Percentiles rank a stretch among this genome's conserved stretches.
Conservation (phyloP, 2,797 vertebrate species). For the Manis pentadactyla region DNA sequence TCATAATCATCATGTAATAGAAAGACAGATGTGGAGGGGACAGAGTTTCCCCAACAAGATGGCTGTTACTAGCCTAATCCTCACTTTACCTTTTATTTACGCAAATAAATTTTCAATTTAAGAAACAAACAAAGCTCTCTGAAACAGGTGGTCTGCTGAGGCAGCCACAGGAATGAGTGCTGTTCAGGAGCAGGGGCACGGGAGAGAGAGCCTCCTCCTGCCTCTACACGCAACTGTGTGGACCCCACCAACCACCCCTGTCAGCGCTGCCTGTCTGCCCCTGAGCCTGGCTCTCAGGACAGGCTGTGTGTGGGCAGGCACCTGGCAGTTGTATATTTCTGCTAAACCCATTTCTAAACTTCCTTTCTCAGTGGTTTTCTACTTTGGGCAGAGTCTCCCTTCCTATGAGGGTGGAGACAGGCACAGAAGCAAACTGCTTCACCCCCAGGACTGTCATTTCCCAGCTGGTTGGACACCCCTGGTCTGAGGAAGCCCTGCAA, state of each 20-base stretch:
- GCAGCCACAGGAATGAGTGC: not conserved
- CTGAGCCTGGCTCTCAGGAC: not conserved
- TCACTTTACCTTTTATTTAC: not conserved
- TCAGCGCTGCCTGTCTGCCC: not conserved
- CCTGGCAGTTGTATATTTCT: not conserved
- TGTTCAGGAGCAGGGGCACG: too few relatives aligned
- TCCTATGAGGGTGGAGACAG: not conserved
- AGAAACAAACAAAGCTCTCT: not conserved
- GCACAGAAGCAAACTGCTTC: not conserved
- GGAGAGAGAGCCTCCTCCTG: accelerated
- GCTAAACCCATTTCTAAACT: not conserved
- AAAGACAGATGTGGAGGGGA: not conserved
- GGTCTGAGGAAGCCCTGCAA: not conserved
- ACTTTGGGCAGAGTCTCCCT: not conserved
- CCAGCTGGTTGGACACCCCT: not conserved
- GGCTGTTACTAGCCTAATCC: not conserved
- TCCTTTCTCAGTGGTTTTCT: not conserved
- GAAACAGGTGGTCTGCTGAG: not conserved
- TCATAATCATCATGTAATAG: not conserved
- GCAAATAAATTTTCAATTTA: not conserved
- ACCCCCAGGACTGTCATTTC: not conserved
- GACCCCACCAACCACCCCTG: too few relatives aligned
- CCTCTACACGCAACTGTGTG: accelerated
- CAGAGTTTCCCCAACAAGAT: not conserved
- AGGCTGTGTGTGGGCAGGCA: not conserved